phyloP scores from a whole-genome alignment of 2,888 invertebrate genomes.

The Chrysodeixis includens region DNA sequence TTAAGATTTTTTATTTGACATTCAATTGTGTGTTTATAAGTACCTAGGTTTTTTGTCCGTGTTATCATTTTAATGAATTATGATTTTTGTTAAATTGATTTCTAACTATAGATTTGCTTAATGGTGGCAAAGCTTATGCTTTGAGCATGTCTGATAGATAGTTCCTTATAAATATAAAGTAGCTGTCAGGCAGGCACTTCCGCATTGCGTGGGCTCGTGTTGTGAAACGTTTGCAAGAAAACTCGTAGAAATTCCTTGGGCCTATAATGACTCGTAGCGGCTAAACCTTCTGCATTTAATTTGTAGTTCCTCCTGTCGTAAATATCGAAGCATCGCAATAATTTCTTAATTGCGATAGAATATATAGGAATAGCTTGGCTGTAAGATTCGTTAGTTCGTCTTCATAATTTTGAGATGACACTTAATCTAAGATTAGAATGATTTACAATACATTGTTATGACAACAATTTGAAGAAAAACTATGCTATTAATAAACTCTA shows the following conservation, averaged over 20 bases:
- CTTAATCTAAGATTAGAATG: background rate
- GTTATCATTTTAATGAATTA: slow-evolving; percentile 22
- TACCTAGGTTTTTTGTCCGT: slow-evolving; percentile 13
- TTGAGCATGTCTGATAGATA: slow-evolving; percentile 12
- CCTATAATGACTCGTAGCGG: slow-evolving; percentile 6
- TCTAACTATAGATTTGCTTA: background rate
- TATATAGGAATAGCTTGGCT: background rate
- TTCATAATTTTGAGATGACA: background rate
- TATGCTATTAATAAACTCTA: no score
- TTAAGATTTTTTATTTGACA: slow-evolving; percentile 44
- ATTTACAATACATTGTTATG: background rate
- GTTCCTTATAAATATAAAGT: slow-evolving; percentile 13
- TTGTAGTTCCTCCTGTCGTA: slow-evolving; percentile 8
- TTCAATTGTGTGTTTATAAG: slow-evolving; percentile 31
- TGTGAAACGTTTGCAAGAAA: slow-evolving; percentile 30
- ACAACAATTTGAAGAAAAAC: background rate
- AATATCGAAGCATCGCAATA: background rate
- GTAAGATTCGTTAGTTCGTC: background rate
- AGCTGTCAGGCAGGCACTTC: slow-evolving; percentile 13
- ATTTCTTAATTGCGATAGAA: background rate
- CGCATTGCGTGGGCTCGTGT: slow-evolving; percentile 12
- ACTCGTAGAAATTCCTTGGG: slow-evolving; percentile 25
- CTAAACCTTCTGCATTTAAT: slow-evolving; percentile 17
- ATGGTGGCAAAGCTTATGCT: background rate
- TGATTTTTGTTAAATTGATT: slow-evolving; percentile 11